Conservation (phyloP, 35 echinoderm and acorn worm species). For the Ophiothrix spiculata region DNA sequence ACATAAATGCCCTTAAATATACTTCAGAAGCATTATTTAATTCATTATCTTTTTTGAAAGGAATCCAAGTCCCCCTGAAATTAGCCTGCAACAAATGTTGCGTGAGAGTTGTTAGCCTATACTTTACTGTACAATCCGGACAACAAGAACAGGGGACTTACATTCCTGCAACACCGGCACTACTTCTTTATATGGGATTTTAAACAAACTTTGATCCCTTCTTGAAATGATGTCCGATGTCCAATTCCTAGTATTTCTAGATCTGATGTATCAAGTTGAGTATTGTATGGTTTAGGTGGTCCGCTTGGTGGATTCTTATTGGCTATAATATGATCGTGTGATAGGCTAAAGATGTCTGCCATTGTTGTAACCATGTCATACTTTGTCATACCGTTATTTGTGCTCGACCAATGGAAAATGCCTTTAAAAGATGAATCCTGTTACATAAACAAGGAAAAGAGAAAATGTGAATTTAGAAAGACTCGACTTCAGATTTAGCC, state of each 20-base stretch:
- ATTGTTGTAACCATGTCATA: conserved; percentile 21
- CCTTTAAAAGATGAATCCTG: conserved; percentile 39
- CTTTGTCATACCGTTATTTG: conserved; percentile 22
- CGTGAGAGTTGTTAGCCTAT: no score
- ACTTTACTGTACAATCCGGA: no score
- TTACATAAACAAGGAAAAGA: no score
- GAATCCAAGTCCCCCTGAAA: no score
- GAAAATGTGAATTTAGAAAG: no score
- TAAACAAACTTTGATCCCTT: conserved; percentile 34
- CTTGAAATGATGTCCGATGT: conserved; percentile 2
- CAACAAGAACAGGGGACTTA: no score
- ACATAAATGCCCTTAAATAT: no score
- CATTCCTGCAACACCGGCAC: no score
- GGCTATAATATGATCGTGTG: conserved; percentile 26
- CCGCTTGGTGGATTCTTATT: conserved; percentile 26
- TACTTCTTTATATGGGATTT: conserved; percentile 15
- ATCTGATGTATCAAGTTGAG: conserved; percentile 28
- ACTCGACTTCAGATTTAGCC: no score
- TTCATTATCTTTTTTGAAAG: no score
- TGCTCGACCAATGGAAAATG: conserved; percentile 27
- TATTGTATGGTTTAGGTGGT: conserved; percentile 27
- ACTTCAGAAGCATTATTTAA: no score
- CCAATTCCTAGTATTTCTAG: conserved; percentile 24
- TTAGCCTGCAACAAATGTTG: no score
- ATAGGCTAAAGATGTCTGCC: conserved; percentile 25